Evolutionary conservation across 2,888 invertebrate genomes (phyloP), one percentile per base, ranked within the genome.

Genomic region (Chrysomela aeneicollis): DNA sequence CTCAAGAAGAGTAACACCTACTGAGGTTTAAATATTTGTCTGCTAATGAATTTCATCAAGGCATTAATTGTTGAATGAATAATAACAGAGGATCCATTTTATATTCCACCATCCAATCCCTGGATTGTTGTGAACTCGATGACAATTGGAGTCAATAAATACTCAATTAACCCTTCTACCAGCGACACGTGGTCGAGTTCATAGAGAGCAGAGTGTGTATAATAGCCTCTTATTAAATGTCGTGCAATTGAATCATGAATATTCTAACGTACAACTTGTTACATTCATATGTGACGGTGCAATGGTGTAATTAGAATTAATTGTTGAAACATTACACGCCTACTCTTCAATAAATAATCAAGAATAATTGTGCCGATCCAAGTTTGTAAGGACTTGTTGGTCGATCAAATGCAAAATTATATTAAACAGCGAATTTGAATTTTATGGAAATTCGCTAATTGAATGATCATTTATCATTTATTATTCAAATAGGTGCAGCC

Each of bases 201-300:
- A 50, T 35, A 6, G 10, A 59, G 59, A 35, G 35, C 35, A 49
- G 35, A 30, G 17, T 50, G 57, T 64, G 57, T 59, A n/a, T n/a
- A 51, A 47, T 62, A 59, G 68, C 57, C 66, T 18, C 26, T 21
- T 54, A 35, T 59, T 53, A 42, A 15, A 32, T 49, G 61, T 66
- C 68, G 63, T 70, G 62, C 70, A 70, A 61, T 70, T 68, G 63
- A 60, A 69, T 71, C 64, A 42, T 61, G 35, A 35, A 35, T 35
- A 35, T 10, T 35, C 10, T 35, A 35, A 35, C 35, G 35, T 35
- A 35, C 35, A 10, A 35, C 35, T 35, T 35, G 35, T 35, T 35
- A 35, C 35, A 35, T 35, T 35, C 35, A 35, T 35, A 35, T 35
- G 35, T 35, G 35, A 35, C 35, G 10, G 35, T 35, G 35, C 35